Conservation (phyloP, 2,113 vertebrate genomes). For the Ploceus nigricollis region DNA sequence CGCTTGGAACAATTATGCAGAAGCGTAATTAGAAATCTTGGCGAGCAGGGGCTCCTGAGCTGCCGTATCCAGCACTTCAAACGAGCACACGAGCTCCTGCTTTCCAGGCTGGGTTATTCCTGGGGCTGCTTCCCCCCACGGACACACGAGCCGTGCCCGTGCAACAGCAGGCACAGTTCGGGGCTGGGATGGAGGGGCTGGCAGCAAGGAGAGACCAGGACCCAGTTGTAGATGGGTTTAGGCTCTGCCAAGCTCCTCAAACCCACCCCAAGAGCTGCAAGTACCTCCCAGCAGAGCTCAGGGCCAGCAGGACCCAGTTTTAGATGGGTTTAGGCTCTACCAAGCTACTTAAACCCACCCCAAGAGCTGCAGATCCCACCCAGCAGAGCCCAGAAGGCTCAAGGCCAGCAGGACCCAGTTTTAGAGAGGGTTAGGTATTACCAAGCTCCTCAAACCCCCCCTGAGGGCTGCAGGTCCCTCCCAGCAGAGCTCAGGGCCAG, state of each 20-base stretch:
- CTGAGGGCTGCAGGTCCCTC: neutral
- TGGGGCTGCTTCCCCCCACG: neutral
- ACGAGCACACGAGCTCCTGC: neutral
- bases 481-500: neutral
- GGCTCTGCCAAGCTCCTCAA: neutral
- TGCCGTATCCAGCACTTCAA: conserved; percentile 4
- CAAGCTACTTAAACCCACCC: neutral
- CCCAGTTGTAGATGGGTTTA: neutral
- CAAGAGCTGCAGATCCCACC: no score
- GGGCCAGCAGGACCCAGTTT: neutral
- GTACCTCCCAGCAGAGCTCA: neutral
- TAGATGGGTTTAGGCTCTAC: neutral
- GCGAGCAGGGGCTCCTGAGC: conserved; percentile 27
- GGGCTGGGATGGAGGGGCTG: neutral
- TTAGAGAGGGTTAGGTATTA: neutral
- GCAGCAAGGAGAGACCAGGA: neutral
- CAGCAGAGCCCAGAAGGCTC: neutral
- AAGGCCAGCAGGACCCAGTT: neutral
- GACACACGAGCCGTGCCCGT: neutral
- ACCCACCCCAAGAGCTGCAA: neutral
- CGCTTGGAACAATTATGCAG: conserved; percentile 36
- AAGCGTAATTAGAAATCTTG: conserved; percentile 25
- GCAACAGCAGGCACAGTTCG: neutral
- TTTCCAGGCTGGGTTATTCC: neutral
- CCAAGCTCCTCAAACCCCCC: neutral